Conservation (phyloP, 2,797 vertebrate genomes). For the Pseudopleuronectes americanus region DNA sequence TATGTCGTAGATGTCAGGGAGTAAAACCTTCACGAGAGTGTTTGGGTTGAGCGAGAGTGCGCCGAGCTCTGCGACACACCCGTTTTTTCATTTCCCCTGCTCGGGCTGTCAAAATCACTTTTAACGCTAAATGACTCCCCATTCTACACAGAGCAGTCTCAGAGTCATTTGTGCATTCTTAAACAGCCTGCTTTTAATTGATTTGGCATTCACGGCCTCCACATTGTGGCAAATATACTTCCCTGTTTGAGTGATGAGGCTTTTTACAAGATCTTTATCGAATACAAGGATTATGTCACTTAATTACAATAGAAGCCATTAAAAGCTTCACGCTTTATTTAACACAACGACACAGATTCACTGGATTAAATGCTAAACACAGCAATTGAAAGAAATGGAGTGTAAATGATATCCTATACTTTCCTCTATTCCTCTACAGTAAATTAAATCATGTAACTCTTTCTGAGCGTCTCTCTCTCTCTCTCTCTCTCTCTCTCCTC, state of each 20-base stretch:
- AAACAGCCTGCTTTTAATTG: conserved; percentile 75
- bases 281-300: conserved; percentile 78
- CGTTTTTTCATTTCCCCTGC: conserved; percentile 62
- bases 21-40: conserved; percentile 65
- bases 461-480: conserved; percentile 2
- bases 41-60: conserved; percentile 64
- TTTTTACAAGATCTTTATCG: conserved; percentile 75
- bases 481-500: conserved; percentile 12
- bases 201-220: conserved; percentile 75
- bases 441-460: conserved; percentile 21
- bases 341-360: conserved; percentile 68
- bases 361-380: conserved; percentile 69
- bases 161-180: conserved; percentile 67
- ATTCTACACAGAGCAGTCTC: conserved; percentile 67
- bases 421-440: not conserved
- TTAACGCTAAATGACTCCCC: conserved; percentile 74
- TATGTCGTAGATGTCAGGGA: conserved; percentile 73
- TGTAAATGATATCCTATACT: conserved; percentile 57
- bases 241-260: conserved; percentile 65
- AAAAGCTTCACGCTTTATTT: conserved; percentile 71
- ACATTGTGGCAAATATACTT: conserved; percentile 65
- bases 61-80: conserved; percentile 65
- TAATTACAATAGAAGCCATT: conserved; percentile 75
- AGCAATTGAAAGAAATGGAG: conserved; percentile 58
- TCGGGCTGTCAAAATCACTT: conserved; percentile 71